These are phyloP conservation scores for Malurus melanocephalus DNA, from an alignment of 2,113 vertebrate species.

Conservation along the genomic window DNA sequence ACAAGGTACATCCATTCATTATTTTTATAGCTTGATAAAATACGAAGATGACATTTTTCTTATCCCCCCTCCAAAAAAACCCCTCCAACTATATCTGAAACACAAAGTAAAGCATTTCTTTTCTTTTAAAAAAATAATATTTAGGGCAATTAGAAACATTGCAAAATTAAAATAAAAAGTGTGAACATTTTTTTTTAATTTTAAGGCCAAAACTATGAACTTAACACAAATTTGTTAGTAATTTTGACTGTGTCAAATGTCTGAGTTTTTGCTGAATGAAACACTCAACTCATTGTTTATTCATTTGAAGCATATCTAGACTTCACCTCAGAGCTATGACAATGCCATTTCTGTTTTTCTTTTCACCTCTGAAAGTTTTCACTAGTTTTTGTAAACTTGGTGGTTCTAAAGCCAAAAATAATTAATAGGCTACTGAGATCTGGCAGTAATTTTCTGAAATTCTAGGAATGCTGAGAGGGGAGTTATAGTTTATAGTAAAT, in stretches of 20 bases:
- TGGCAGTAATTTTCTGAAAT: slow-evolving; percentile 4
- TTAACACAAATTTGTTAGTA: not conserved
- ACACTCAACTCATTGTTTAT: not conserved
- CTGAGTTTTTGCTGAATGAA: not conserved
- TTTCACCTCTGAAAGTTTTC: not conserved
- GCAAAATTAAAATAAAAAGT: not conserved
- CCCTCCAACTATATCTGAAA: not conserved
- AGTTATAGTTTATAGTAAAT: not conserved
- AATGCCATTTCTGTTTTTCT: not conserved
- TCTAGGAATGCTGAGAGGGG: not conserved
- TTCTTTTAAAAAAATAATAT: not conserved
- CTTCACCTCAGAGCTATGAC: not conserved
- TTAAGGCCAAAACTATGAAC: not conserved
- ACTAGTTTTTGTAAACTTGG: not conserved
- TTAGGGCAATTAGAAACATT: not conserved
- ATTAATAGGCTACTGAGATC: not conserved
- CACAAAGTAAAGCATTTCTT: not conserved
- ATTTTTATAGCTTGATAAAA: not conserved
- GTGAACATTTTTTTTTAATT: accelerated
- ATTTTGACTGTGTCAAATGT: not conserved
- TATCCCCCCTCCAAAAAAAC: not conserved
- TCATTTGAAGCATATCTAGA: not conserved
- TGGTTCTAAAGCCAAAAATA: not conserved
- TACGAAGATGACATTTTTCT: not conserved
- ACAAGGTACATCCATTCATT: not conserved